Conservation (phyloP, 2,113 vertebrate species). For the Cranoglanis bouderius region DNA sequence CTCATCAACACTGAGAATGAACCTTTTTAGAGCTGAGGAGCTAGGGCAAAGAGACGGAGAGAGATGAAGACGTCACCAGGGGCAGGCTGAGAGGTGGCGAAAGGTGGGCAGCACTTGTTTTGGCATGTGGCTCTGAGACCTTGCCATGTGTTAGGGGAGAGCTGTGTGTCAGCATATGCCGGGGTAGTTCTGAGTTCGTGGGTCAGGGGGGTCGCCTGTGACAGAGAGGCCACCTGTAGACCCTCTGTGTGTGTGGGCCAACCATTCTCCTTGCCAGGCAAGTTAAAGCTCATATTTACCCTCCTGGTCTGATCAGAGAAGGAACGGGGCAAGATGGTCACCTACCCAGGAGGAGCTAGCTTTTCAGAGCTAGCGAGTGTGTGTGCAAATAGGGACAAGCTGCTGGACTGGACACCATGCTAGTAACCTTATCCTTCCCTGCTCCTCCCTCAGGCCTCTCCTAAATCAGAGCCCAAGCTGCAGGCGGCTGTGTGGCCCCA, state of each 20-base stretch:
- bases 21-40: constrained; percentile 46
- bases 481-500: not conserved
- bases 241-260: constrained; percentile 26
- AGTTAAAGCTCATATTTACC: not conserved
- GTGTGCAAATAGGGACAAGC: constrained; percentile 14
- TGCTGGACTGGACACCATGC: constrained; percentile 23
- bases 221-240: constrained; percentile 1
- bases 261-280: not conserved
- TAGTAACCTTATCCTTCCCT: constrained; percentile 35
- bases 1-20: constrained; percentile 55
- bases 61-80: constrained; percentile 54
- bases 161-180: constrained; percentile 51
- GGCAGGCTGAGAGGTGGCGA: constrained; percentile 56
- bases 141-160: constrained; percentile 53
- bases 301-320: not conserved
- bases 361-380: not conserved
- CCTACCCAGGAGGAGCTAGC: not conserved
- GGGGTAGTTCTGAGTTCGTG: constrained; percentile 34
- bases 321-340: not conserved
- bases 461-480: constrained; percentile 31
- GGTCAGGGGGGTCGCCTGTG: not conserved
- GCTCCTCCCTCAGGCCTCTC: constrained; percentile 31
- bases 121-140: constrained; percentile 64
- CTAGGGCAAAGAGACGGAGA: constrained; percentile 13
- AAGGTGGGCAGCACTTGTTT: constrained; percentile 62